phyloP scores from a whole-genome alignment of 2,888 invertebrate genomes.

The Linyphia triangularis region DNA sequence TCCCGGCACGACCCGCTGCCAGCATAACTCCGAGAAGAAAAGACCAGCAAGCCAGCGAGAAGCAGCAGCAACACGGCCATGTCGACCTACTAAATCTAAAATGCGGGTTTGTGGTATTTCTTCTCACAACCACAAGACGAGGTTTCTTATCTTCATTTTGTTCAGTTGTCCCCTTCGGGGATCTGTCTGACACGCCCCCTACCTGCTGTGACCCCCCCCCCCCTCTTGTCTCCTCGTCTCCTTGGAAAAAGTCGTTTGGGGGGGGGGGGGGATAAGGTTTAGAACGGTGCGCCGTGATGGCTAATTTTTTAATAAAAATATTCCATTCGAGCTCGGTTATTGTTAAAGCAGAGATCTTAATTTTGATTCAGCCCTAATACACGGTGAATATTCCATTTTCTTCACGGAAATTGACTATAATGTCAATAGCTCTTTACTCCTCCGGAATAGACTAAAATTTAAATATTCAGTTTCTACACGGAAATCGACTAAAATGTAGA shows the following conservation, averaged over 20 bases:
- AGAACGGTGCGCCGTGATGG: not conserved
- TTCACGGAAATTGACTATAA: too few relatives aligned
- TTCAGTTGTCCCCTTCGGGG: not conserved
- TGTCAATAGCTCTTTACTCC: too few relatives aligned
- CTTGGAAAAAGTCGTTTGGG: not conserved
- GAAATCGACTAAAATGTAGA: too few relatives aligned
- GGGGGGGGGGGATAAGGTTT: not conserved
- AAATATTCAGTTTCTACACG: too few relatives aligned
- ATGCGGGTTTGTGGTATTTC: not conserved
- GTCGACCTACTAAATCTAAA: not conserved
- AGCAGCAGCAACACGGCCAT: not conserved
- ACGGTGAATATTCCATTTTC: too few relatives aligned
- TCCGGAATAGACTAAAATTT: too few relatives aligned
- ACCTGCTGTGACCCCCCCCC: not conserved
- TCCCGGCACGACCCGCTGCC: conserved; percentile 83
- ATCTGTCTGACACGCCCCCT: conserved; percentile 3
- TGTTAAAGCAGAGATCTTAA: too few relatives aligned
- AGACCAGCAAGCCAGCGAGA: not conserved
- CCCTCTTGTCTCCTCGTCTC: not conserved
- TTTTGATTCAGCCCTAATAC: too few relatives aligned
- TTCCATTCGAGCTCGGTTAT: too few relatives aligned
- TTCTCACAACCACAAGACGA: not conserved
- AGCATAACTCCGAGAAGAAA: not conserved
- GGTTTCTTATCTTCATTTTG: conserved; percentile 17
- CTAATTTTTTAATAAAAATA: too few relatives aligned